Evolutionary conservation across 2,888 invertebrate genomes (phyloP).

Genomic region (Eulithis testata): DNA sequence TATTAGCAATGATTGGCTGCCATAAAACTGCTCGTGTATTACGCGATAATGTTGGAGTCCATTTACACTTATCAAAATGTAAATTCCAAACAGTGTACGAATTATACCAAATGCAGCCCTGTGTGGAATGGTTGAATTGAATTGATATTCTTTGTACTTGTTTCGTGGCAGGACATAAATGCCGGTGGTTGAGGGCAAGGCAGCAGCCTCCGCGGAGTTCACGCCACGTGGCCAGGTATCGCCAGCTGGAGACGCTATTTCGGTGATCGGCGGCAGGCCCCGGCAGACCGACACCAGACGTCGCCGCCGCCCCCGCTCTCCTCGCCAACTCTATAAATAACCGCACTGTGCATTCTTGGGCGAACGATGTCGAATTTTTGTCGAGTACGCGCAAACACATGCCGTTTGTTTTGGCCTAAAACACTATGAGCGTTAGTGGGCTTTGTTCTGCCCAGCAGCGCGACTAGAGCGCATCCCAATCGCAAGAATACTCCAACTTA

Average conservation of each 20-base stretch:
- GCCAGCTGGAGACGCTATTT: conserved; percentile 84
- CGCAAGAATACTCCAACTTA: conserved; percentile 19
- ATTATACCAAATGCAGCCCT: too few relatives aligned
- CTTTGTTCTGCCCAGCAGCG: conserved; percentile 32
- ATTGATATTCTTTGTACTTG: not conserved
- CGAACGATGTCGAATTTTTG: conserved; percentile 85
- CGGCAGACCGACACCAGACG: conserved; percentile 86
- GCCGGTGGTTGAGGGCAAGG: conserved; percentile 53
- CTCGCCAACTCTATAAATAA: conserved; percentile 81
- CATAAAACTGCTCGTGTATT: too few relatives aligned
- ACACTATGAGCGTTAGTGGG: conserved; percentile 39
- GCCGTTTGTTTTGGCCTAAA: conserved; percentile 80
- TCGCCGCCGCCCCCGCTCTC: conserved; percentile 83
- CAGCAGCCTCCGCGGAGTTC: conserved; percentile 54
- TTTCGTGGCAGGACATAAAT: not conserved
- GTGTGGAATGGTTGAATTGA: too few relatives aligned
- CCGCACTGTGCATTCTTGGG: conserved; percentile 83
- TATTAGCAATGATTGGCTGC: too few relatives aligned
- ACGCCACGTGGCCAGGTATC: conserved; percentile 81
- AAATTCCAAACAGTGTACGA: too few relatives aligned
- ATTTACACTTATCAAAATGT: too few relatives aligned
- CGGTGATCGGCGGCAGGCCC: conserved; percentile 85
- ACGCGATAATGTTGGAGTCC: too few relatives aligned
- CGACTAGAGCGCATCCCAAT: conserved; percentile 32
- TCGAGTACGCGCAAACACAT: conserved; percentile 84